phyloP scores from a whole-genome alignment of 2,888 invertebrate species.

The Xestia ashworthii region DNA sequence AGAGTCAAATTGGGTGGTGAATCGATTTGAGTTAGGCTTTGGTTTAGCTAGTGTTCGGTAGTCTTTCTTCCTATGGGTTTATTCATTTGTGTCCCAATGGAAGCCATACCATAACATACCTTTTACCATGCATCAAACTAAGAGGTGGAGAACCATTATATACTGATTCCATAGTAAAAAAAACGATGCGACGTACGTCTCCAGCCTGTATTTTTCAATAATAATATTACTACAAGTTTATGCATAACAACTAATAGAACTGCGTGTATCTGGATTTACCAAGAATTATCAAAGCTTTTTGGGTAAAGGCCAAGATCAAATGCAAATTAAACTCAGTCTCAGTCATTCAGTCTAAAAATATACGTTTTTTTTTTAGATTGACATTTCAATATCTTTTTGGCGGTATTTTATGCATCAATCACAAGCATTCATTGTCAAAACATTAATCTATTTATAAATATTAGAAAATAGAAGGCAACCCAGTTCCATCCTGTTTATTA shows the following conservation, averaged over 20 bases:
- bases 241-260: neutral
- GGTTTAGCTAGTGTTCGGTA: neutral
- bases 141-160: neutral
- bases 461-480: constrained; percentile 1
- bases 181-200: neutral
- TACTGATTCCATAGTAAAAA: neutral
- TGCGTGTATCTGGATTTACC: neutral
- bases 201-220: neutral
- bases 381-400: no score
- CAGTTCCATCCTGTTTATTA: neutral
- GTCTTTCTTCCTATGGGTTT: neutral
- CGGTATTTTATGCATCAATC: neutral
- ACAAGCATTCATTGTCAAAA: neutral
- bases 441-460: constrained; percentile 1
- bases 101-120: neutral
- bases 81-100: neutral
- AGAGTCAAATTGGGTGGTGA: constrained; percentile 27
- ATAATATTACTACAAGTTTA: neutral
- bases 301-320: neutral
- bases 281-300: neutral
- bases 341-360: neutral
- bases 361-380: neutral
- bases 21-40: constrained; percentile 23
- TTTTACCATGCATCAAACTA: neutral
- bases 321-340: neutral